Conservation (phyloP, 2,888 invertebrate genomes). For the Calameuta filiformis region DNA sequence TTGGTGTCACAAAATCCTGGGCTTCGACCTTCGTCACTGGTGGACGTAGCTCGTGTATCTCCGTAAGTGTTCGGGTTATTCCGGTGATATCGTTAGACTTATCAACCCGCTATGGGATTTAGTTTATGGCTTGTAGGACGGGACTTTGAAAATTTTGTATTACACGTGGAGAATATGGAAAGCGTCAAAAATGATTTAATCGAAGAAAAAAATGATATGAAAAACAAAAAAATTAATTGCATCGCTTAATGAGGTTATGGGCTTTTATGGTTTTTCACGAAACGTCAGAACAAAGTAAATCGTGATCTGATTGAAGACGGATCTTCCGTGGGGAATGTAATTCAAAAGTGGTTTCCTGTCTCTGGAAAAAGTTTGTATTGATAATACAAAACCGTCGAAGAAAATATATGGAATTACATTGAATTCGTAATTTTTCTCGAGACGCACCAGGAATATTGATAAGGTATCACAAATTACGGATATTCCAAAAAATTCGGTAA, state of each 20-base stretch:
- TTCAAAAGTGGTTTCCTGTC: not conserved
- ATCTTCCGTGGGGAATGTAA: not conserved
- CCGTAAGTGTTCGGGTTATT: not conserved
- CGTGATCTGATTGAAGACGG: not conserved
- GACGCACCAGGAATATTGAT: not conserved
- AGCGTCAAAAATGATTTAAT: not conserved
- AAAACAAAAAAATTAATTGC: too few species aligned
- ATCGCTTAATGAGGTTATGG: not conserved
- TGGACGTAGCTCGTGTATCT: not conserved
- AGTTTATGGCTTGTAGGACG: not conserved
- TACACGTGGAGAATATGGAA: not conserved
- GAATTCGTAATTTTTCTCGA: not conserved
- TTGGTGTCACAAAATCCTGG: constrained; percentile 37
- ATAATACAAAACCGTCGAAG: not conserved
- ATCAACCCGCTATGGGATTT: not conserved
- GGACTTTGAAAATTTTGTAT: not conserved
- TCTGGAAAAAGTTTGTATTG: not conserved
- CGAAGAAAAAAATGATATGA: too few species aligned
- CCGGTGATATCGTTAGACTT: not conserved
- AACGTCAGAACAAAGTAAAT: not conserved
- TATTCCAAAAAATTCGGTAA: not conserved
- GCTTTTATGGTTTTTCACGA: not conserved
- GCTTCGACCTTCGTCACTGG: constrained; percentile 14
- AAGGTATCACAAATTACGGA: not conserved
- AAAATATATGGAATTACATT: not conserved